Percentiles rank a stretch among this genome's conserved stretches.
These are phyloP conservation scores for Macrocentrus cingulum DNA, from an alignment of 1,140 invertebrate species.

Conservation along the genomic window DNA sequence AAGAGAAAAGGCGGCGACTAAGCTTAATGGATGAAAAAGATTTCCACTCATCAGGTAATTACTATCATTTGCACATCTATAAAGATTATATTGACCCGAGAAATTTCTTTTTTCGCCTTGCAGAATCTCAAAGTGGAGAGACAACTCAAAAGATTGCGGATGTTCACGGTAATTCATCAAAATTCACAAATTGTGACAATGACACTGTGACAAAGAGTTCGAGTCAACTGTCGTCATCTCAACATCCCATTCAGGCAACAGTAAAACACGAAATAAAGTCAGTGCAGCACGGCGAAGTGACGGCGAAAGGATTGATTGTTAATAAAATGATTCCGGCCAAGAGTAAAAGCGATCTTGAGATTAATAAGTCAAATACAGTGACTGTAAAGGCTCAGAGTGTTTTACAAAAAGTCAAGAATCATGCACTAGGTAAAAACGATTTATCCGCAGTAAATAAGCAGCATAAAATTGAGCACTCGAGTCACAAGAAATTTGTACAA, in stretches of 20 bases:
- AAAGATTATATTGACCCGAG: too few species aligned
- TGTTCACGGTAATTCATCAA: slow-evolving; percentile 34
- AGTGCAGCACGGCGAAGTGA: slow-evolving; percentile 4
- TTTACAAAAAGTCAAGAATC: slow-evolving; percentile 50
- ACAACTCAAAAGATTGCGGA: slow-evolving; percentile 41
- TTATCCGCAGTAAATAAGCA: slow-evolving; percentile 38
- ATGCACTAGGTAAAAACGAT: slow-evolving; percentile 35
- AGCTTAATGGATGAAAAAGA: slow-evolving; percentile 57
- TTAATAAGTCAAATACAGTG: slow-evolving; percentile 31
- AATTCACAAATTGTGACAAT: slow-evolving; percentile 37
- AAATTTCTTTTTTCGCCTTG: too few species aligned
- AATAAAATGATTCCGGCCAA: slow-evolving; percentile 38
- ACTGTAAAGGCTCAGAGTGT: slow-evolving; percentile 36
- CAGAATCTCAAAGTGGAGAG: slow-evolving; percentile 55
- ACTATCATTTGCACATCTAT: too few species aligned
- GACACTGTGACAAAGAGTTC: slow-evolving; percentile 37
- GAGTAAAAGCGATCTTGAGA: slow-evolving; percentile 41
- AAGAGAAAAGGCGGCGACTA: slow-evolving; percentile 53
- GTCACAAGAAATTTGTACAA: slow-evolving; percentile 43
- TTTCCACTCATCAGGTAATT: slow-evolving; percentile 51
- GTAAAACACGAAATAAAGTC: slow-evolving; percentile 10
- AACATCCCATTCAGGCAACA: slow-evolving; percentile 30
- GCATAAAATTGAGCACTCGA: slow-evolving; percentile 38
- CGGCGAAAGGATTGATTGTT: slow-evolving; percentile 4
- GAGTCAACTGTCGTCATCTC: slow-evolving; percentile 28